Base-by-base conservation (phyloP, 2,797 vertebrate genomes). In the Australoheros facetus region DNA sequence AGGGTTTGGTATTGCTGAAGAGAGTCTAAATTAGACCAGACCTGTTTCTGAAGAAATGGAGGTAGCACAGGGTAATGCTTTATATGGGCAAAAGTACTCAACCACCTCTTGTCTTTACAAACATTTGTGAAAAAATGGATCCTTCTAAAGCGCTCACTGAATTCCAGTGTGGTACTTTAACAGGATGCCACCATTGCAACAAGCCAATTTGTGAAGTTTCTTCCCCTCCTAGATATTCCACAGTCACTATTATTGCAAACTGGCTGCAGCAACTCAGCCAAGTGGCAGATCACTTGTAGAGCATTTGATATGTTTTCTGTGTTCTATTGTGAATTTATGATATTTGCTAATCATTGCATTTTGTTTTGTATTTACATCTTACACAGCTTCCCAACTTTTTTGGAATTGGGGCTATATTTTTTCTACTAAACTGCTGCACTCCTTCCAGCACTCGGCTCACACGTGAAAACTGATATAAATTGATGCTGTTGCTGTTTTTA, bases 401-500 rank as follows among this genome's bases (percentile, higher is more conserved):
- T 11, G 14, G 21, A 64, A 64, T 6, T 11, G 39, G 60, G 14
- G 21, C 21, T 64, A 1, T 13, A 30, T 30, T 51, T 51, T 51
- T 48, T 16, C 19, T 7, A 4, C 0, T 9, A 66, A 19, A 26
- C 0, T 12, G 7, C 42, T 48, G 7, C 8, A 17, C 14, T 69
- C 13, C 7, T 71, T 37, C 7, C 11, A 53, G 19, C n/a, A 48
- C 8, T 14, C 6, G 10, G 34, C 34, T 26, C 28, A 70, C 23
- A 48, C 59, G 13, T 71, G 23, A 60, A 69, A 69, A 56, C 1
- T 3, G 14, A 7, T 21, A 58, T 34, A 73, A 73, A 51, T 1
- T 28, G 42, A 56, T 82, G 60, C 26, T 56, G 5, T 23, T 19
- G 21, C 28, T 48, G 28, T 80, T 80, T 76, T 73, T 57, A 48